phyloP scores from a whole-genome alignment of 2,888 invertebrate genomes.

The Enchytraeus crypticus region DNA sequence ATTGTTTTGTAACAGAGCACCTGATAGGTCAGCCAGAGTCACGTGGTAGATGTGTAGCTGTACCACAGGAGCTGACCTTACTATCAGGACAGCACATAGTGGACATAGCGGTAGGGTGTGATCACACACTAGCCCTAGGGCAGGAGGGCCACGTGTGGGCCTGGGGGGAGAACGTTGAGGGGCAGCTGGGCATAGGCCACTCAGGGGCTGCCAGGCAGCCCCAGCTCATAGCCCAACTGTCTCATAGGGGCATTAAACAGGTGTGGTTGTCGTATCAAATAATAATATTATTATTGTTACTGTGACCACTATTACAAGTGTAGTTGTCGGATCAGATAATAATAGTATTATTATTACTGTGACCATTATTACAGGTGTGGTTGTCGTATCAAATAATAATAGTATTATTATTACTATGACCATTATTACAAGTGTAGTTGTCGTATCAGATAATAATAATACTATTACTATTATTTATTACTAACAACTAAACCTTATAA shows the following conservation, averaged over 20 bases:
- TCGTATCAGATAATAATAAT: neutral
- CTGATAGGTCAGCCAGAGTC: constrained; percentile 56
- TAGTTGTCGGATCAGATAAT: neutral
- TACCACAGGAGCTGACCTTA: constrained; percentile 53
- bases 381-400: neutral
- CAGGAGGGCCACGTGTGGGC: constrained; percentile 56
- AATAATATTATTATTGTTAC: neutral
- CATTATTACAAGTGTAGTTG: constrained; percentile 50
- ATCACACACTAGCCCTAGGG: constrained; percentile 57
- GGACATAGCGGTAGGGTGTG: constrained; percentile 58
- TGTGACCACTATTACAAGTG: constrained; percentile 50
- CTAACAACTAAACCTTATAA: no score
- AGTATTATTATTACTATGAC: neutral
- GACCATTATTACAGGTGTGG: constrained; percentile 50
- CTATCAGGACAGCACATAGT: constrained; percentile 53
- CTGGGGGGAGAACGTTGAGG: constrained; percentile 61
- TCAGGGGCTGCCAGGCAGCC: constrained; percentile 55
- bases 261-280: constrained; percentile 25
- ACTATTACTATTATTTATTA: neutral
- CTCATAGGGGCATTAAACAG: constrained; percentile 55
- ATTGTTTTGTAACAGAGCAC: no score
- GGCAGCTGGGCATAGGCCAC: constrained; percentile 57
- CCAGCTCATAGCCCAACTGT: constrained; percentile 52
- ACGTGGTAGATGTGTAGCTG: constrained; percentile 50
- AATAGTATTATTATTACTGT: neutral